Base-by-base conservation (phyloP, 2,797 vertebrate genomes). In the Yasuhikotakia modesta region DNA sequence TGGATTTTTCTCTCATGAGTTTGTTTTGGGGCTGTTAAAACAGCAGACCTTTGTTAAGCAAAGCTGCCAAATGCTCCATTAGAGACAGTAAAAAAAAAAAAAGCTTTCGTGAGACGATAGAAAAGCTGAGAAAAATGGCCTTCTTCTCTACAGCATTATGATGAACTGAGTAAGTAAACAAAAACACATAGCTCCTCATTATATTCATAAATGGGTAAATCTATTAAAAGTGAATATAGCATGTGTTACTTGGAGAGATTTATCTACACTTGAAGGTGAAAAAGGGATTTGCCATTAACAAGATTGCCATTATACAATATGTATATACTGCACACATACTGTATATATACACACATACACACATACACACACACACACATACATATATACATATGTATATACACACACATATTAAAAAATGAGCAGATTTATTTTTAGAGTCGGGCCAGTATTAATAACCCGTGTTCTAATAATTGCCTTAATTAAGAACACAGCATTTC, bases 11-110 rank as follows among this genome's bases (percentile, higher is more conserved):
- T 83, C 81, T 79, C 69, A 85, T 79, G 73, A 79, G 72, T 74
- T 83, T 67, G 79, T 73, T 81, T 82, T 81, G 70, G 24, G 84
- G 79, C 73, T 68, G 79, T 83, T 85, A 83, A 85, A 85, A 81
- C 79, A 80, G 76, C 80, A 70, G 78, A 69, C 77, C 79, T 57
- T 53, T 85, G 79, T 72, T 32, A 50, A 65, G 70, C 74, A 72
- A 69, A 70, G 60, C 82, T 82, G 84, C 84, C 84, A 85, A 81
- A 78, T 72, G 60, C 78, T 83, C 79, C 73, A 85, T 85, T 85
- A 83, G 53, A 64, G 81, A 69, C 35, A 39, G 27, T n/a, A 39
- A 69, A 61, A 63, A 75, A 78, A 70, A 79, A 27, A 21, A 17
- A 43, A 58, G 60, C 65, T 76, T 76, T 11, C 53, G 57, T 68